Conservation (phyloP, 2,797 vertebrate genomes). For the Malacoctenus gilli region DNA sequence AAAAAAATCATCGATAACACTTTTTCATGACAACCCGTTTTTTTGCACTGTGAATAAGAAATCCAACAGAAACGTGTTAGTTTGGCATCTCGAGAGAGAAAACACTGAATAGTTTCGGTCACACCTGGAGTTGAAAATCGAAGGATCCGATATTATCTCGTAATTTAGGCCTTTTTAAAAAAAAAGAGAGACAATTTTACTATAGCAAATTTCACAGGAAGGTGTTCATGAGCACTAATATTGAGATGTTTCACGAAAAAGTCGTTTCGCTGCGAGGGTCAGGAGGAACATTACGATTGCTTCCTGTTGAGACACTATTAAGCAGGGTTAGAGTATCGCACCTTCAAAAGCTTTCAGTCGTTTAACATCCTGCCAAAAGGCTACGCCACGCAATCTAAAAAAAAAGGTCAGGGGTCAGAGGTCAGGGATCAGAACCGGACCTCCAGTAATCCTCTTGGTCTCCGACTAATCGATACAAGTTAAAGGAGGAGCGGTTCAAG, state of each 20-base stretch:
- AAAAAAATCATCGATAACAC: neutral
- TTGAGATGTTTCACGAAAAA: constrained; percentile 2
- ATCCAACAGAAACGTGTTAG: constrained; percentile 5
- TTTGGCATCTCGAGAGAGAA: no score
- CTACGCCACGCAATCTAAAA: constrained; percentile 16
- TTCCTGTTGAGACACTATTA: constrained; percentile 42
- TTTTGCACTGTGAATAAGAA: constrained; percentile 14
- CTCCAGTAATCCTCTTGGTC: no score
- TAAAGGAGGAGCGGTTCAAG: constrained; percentile 21
- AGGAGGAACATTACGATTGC: constrained; percentile 28
- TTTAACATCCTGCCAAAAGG: constrained; percentile 33
- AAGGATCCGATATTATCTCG: no score
- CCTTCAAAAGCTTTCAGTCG: constrained; percentile 23
- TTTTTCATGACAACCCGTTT: neutral
- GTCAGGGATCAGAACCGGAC: constrained; percentile 55
- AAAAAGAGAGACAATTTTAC: no score
- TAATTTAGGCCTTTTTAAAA: no score
- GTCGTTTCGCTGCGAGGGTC: constrained; percentile 5
- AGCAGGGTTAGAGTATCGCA: constrained; percentile 29
- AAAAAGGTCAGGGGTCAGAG: constrained; percentile 25
- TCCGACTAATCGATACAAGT: constrained; percentile 54
- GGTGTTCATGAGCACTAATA: constrained; percentile 7
- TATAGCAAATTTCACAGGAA: no score
- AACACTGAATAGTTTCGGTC: no score
- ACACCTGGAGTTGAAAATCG: no score